Percentiles rank a stretch among this genome's conserved stretches.
These are phyloP conservation scores for Struthio camelus DNA, from an alignment of 2,113 vertebrate genomes.

Conservation along the genomic window DNA sequence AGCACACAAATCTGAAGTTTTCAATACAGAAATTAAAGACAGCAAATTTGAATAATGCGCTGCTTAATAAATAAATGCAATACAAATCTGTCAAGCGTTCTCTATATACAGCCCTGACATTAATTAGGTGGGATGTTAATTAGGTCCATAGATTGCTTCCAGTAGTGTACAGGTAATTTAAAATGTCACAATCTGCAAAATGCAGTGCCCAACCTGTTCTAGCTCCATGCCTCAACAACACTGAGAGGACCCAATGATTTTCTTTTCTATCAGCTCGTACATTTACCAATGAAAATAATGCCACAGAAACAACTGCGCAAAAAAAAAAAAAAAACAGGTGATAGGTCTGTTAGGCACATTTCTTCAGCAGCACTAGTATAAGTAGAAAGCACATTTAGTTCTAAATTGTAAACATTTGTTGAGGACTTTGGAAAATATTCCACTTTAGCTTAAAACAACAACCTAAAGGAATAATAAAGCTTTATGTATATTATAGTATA, in stretches of 20 bases:
- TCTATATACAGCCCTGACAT: conserved; percentile 72
- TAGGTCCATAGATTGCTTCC: conserved; percentile 88
- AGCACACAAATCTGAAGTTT: conserved; percentile 75
- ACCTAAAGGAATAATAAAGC: conserved; percentile 62
- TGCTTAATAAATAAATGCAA: conserved; percentile 67
- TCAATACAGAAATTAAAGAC: conserved; percentile 62
- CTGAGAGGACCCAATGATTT: conserved; percentile 89
- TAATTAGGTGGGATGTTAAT: conserved; percentile 89
- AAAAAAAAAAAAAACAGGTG: conserved; percentile 70
- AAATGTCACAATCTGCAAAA: conserved; percentile 84
- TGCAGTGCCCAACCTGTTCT: conserved; percentile 72
- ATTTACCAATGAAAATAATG: conserved; percentile 80
- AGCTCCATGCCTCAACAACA: conserved; percentile 78
- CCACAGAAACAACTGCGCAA: conserved; percentile 76
- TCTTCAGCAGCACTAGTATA: conserved; percentile 19
- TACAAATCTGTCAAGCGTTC: conserved; percentile 73
- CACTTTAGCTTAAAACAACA: conserved; percentile 59
- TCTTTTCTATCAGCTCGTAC: conserved; percentile 78
- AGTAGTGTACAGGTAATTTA: conserved; percentile 90
- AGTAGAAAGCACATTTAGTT: conserved; percentile 56
- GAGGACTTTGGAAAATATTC: conserved; percentile 60
- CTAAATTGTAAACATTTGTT: conserved; percentile 63
- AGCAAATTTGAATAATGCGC: conserved; percentile 57
- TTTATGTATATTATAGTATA: conserved; percentile 18
- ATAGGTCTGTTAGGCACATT: conserved; percentile 71